Evolutionary conservation across 1,140 invertebrate species (phyloP), one percentile per base, ranked within the genome.

Genomic region (Trichomalopsis sarcophagae): DNA sequence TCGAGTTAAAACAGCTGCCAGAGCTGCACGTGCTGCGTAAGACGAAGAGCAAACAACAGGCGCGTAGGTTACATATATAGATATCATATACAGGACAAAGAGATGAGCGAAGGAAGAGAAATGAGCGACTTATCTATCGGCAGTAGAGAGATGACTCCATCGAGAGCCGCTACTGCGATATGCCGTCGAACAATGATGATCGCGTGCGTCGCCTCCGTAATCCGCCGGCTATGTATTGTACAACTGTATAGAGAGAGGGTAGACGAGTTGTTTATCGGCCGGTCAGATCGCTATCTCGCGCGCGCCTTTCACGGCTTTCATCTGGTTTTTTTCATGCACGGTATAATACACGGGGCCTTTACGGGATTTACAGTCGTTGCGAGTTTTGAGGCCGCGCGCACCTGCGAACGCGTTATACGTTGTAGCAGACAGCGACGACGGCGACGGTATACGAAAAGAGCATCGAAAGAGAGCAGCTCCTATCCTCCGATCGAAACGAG

Each of bases 241-340:
- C 9, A 71, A 14, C 23, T 33, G 33, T 71, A 30, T 69, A 27
- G 14, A 27, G 21, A 10, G 55, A n/a, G 21, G 5, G 55, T 2
- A 62, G 6, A n/a, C 55, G 55, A 62, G 69, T 14, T 71, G 10
- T 71, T 71, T 71, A 71, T 14, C 30, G 69, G 55, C 55, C 17
- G 55, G 55, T 62, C 69, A 71, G 69, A 71, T 71, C 69, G 69
- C 69, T 71, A 71, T 71, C 69, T 71, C 69, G 69, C 30, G 69
- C 23, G 23, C 69, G 69, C 30, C 30, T 71, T 71, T 71, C 69
- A 33, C 69, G 30, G 69, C 69, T 71, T 33, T 71, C 69, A 27
- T 30, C 69, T 71, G 10, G 6, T 71, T 33, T 27, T 21, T 33
- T 71, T 71, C 23, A 27, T 71, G 30, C 69, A n/a, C 68, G 27